A percentile compares a stretch with the other conserved stretches of the same genome.
Conservation (phyloP, 2,797 vertebrate species). For the Smutsia gigantea region DNA sequence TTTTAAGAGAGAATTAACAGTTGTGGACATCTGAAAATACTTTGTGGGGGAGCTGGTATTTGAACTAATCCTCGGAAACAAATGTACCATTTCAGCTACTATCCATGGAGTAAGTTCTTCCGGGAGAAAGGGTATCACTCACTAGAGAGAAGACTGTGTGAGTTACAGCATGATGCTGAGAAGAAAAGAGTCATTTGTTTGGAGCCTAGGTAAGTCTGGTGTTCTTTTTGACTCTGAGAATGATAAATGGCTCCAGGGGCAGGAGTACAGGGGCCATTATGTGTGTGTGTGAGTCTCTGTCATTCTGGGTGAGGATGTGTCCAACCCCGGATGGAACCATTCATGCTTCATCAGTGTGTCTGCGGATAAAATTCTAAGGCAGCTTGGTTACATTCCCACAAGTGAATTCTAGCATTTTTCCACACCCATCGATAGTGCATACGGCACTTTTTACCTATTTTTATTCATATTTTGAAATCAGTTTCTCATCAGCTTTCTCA, state of each 20-base stretch:
- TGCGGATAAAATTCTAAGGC: neutral
- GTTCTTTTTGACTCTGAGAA: neutral
- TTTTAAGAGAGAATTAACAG: neutral
- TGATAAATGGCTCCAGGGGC: too few species aligned
- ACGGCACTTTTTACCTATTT: neutral
- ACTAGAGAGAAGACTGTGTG: neutral
- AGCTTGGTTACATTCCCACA: neutral
- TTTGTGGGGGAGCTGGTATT: neutral
- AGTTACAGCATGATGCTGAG: neutral
- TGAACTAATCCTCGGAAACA: neutral
- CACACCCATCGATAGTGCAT: neutral
- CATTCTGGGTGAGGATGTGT: neutral
- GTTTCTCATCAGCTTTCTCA: neutral
- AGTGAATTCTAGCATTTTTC: neutral
- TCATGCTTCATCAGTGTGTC: neutral
- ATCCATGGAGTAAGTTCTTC: neutral
- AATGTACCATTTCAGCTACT: neutral
- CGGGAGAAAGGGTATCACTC: too few species aligned
- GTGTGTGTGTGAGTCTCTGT: neutral
- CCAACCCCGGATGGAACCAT: neutral
- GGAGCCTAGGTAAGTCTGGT: neutral
- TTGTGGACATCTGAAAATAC: neutral
- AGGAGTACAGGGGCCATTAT: neutral
- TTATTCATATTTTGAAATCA: neutral
- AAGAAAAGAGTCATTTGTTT: neutral